Conservation (phyloP, 2,888 invertebrate species). For the Tenthredo mesomela region DNA sequence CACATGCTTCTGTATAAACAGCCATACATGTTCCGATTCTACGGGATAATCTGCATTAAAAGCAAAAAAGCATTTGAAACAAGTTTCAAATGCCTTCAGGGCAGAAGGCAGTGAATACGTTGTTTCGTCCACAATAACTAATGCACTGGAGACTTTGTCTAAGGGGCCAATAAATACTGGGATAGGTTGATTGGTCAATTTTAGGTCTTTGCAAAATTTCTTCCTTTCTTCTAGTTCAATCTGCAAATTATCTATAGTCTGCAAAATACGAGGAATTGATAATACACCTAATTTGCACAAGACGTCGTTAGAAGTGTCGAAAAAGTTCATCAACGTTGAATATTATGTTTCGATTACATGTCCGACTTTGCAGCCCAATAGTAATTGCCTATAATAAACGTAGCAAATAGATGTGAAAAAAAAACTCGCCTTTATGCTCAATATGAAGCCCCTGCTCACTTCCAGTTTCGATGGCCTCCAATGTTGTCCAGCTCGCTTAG, state of each 20-base stretch:
- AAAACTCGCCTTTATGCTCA: too few relatives aligned
- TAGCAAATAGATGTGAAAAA: too few relatives aligned
- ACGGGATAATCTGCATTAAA: slow-evolving; percentile 53
- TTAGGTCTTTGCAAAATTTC: background rate
- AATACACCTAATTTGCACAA: too few relatives aligned
- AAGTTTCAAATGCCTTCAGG: slow-evolving; percentile 34
- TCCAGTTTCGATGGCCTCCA: too few relatives aligned
- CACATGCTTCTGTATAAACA: slow-evolving; percentile 53
- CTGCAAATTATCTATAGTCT: background rate
- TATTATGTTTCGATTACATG: too few relatives aligned
- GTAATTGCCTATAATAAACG: too few relatives aligned
- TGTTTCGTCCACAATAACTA: background rate
- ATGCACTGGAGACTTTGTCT: background rate
- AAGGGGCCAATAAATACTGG: background rate
- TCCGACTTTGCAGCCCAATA: too few relatives aligned
- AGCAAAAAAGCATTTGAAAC: slow-evolving; percentile 55
- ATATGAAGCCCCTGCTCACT: too few relatives aligned
- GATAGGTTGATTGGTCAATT: background rate
- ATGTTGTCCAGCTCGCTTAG: background rate
- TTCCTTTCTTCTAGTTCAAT: background rate
- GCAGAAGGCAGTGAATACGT: background rate
- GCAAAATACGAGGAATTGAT: background rate
- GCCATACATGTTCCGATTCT: slow-evolving; percentile 53
- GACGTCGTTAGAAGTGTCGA: too few relatives aligned
- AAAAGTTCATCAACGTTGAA: too few relatives aligned